Conservation (phyloP, 2,888 invertebrate genomes). For the Calliopum simillimum region DNA sequence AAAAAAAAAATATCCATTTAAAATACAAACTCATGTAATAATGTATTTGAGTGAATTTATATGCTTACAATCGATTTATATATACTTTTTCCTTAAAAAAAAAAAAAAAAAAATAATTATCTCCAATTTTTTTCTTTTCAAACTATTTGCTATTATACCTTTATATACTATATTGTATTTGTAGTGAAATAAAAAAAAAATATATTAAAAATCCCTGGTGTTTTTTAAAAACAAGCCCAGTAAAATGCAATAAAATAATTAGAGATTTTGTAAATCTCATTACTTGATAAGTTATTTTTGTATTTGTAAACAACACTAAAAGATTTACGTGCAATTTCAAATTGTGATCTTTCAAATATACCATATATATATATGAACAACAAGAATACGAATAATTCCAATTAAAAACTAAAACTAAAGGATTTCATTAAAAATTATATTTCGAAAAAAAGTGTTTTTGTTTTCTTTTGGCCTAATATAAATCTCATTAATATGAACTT, state of each 20-base stretch:
- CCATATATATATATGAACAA: conserved; percentile 67
- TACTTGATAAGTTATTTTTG: conserved; percentile 29
- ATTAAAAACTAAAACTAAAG: neutral
- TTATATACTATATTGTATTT: neutral
- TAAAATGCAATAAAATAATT: conserved; percentile 16
- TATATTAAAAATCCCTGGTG: neutral
- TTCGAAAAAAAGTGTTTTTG: too few relatives aligned
- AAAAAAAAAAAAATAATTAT: conserved; percentile 3
- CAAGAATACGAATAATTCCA: conserved; percentile 84
- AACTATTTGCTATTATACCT: neutral
- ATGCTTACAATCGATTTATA: conserved; percentile 25
- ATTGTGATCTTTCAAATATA: conserved; percentile 33
- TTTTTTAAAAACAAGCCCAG: conserved; percentile 3
- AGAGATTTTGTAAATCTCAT: conserved; percentile 22
- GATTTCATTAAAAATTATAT: too few relatives aligned
- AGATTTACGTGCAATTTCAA: conserved; percentile 27
- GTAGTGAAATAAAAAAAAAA: neutral
- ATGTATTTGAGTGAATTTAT: conserved; percentile 41
- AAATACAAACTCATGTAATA: neutral
- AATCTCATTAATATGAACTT: too few relatives aligned
- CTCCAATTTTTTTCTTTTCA: conserved; percentile 11
- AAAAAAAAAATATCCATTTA: conserved; percentile 12
- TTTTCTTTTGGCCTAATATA: too few relatives aligned
- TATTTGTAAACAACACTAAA: conserved; percentile 19
- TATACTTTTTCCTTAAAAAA: conserved; percentile 9